Evolutionary conservation across 2,113 vertebrate genomes (phyloP).

Genomic region (Pavo muticus): DNA sequence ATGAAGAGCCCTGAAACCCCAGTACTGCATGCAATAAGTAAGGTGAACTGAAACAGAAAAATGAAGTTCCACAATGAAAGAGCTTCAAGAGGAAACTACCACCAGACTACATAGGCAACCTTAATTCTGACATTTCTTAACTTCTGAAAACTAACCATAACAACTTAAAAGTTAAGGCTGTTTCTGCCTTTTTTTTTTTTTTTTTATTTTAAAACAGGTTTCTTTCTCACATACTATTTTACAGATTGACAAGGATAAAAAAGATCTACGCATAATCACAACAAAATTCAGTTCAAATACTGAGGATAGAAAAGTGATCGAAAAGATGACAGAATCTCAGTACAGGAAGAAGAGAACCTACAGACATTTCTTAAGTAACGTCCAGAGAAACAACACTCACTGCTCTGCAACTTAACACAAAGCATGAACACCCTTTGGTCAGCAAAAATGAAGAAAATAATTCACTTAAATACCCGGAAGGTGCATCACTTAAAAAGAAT

Average conservation of each 20-base stretch:
- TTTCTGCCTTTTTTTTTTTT: neutral
- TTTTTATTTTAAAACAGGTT: neutral
- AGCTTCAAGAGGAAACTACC: neutral
- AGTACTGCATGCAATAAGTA: neutral
- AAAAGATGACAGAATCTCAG: neutral
- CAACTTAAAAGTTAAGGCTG: neutral
- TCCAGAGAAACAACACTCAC: neutral
- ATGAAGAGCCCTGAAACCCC: neutral
- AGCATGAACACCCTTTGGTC: neutral
- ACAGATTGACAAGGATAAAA: neutral
- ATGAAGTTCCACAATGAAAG: neutral
- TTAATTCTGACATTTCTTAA: neutral
- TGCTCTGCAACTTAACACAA: neutral
- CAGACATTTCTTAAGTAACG: rapidly evolving
- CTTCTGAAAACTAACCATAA: neutral
- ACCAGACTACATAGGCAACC: neutral
- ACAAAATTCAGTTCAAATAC: neutral
- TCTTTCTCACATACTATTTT: neutral
- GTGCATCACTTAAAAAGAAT: neutral
- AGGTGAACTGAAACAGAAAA: neutral
- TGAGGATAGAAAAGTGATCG: neutral
- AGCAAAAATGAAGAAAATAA: neutral
- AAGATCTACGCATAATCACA: neutral
- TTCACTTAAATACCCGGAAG: neutral
- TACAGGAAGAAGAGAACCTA: neutral